Evolutionary conservation across 2,888 invertebrate genomes (phyloP), one percentile per base, ranked within the genome.

Genomic region (Unio pictorum): DNA sequence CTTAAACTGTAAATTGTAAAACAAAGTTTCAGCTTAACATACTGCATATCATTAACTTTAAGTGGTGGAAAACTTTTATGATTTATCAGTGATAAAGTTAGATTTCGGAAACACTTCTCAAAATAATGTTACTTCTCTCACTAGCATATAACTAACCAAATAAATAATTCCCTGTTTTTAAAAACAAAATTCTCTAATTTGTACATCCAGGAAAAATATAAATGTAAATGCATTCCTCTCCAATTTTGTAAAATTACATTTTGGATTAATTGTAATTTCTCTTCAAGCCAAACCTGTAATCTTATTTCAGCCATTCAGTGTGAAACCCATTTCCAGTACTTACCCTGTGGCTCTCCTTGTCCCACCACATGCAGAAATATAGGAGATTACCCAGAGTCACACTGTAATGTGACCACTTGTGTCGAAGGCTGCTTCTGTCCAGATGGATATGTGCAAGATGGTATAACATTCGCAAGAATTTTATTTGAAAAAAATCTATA

Each of bases 261-360:
- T 1, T 18, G 8, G 20, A 61, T 23, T 20, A 61, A 61, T 20
- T 61, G 15, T n/a, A 6, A 17, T 63, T 7, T 45, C 8, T 20
- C n/a, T 18, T n/a, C 1, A n/a, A 20, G 30, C n/a, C n/a, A 54
- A 45, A n/a, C 1, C 20, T 63, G 17, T 23, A 15, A 23, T 20
- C 7, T 64, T 18, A 26, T 78, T 74, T 34, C 87, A 95, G 95
- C 96, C 0, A 94, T 96, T 92, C 96, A 96, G 89, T 97, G 97
- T 84, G 95, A 96, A 87, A 93, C 94, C 79, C 95, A 95, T 76
- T 93, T 94, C 1, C 92, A 92, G 71, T 97, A 97, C 90, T 93
- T 93, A 71, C 92, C 95, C 0, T 96, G 96, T 86, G 91, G 96
- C 20, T 92, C 95, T 0, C 92, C 95, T 0, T 97, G 96, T 82